These are phyloP conservation scores for Ectropis crepuscularia DNA, from an alignment of 2,888 invertebrate species.

Conservation along the genomic window DNA sequence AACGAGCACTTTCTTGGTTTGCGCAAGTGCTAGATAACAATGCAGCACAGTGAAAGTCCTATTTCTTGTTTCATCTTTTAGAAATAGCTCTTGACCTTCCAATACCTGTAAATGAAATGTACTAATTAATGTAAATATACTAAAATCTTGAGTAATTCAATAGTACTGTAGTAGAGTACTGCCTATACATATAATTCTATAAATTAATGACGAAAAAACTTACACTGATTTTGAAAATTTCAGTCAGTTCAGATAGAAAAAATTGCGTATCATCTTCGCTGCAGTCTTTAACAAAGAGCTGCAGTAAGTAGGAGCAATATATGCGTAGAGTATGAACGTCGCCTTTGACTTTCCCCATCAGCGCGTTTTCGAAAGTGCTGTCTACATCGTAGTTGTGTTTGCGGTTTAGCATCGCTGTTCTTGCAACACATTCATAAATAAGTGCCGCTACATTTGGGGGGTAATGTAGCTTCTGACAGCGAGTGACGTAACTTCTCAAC, in stretches of 20 bases:
- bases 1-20: constrained; percentile 77
- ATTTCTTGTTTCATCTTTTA: constrained; percentile 85
- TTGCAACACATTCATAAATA: constrained; percentile 72
- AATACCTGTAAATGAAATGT: constrained; percentile 56
- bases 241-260: constrained; percentile 54
- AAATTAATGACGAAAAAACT: constrained; percentile 40
- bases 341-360: constrained; percentile 62
- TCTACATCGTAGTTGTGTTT: constrained; percentile 52
- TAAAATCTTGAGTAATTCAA: no score
- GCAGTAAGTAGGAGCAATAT: constrained; percentile 69
- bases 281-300: constrained; percentile 48
- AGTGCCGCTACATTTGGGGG: constrained; percentile 69
- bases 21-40: constrained; percentile 80
- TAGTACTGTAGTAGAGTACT: no score
- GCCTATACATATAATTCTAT: no score
- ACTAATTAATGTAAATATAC: neutral
- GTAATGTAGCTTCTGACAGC: constrained; percentile 68
- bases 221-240: constrained; percentile 72
- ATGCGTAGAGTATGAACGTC: constrained; percentile 65
- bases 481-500: constrained; percentile 69
- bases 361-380: constrained; percentile 54
- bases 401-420: constrained; percentile 59
- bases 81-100: constrained; percentile 65
- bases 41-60: constrained; percentile 85
- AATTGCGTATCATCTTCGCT: constrained; percentile 54